phyloP scores from a whole-genome alignment of 2,888 invertebrate genomes.

The Trichogramma evanescens region DNA sequence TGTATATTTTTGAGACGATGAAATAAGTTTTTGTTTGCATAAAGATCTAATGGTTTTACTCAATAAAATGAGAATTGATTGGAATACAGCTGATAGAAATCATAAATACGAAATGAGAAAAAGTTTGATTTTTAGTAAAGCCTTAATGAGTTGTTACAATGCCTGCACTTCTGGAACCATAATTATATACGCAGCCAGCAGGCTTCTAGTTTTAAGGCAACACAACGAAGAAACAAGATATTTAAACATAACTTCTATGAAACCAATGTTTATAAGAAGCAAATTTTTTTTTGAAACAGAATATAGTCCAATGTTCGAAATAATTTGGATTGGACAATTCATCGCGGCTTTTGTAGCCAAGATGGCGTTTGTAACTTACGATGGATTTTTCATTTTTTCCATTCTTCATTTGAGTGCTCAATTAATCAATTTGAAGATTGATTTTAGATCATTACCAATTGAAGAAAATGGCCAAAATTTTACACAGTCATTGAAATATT shows the following conservation, averaged over 20 bases:
- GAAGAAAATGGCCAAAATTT: too few species aligned
- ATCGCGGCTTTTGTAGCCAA: background rate
- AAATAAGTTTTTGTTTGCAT: background rate
- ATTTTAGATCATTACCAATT: background rate
- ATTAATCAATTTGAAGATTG: slow-evolving; percentile 5
- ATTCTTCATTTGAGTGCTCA: slow-evolving; percentile 17
- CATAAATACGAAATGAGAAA: slow-evolving; percentile 11
- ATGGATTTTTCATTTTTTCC: slow-evolving; percentile 19
- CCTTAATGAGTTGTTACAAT: background rate
- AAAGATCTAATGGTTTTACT: slow-evolving; percentile 14
- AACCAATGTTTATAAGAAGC: slow-evolving; percentile 6
- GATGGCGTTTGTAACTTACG: slow-evolving; percentile 3
- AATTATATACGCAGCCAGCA: background rate
- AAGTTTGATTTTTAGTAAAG: slow-evolving; percentile 8
- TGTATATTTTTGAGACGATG: background rate
- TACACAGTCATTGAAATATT: too few species aligned
- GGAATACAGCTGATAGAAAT: background rate
- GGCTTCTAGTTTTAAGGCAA: slow-evolving; percentile 1
- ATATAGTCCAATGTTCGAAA: slow-evolving; percentile 10
- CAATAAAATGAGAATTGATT: slow-evolving; percentile 1
- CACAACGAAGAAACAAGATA: background rate
- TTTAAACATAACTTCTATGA: background rate
- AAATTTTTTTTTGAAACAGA: slow-evolving; percentile 16
- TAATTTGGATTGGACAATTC: slow-evolving; percentile 10
- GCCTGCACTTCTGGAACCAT: slow-evolving; percentile 4